phyloP scores from a whole-genome alignment of 1,140 invertebrate species.

The Eulimnadia texana region DNA sequence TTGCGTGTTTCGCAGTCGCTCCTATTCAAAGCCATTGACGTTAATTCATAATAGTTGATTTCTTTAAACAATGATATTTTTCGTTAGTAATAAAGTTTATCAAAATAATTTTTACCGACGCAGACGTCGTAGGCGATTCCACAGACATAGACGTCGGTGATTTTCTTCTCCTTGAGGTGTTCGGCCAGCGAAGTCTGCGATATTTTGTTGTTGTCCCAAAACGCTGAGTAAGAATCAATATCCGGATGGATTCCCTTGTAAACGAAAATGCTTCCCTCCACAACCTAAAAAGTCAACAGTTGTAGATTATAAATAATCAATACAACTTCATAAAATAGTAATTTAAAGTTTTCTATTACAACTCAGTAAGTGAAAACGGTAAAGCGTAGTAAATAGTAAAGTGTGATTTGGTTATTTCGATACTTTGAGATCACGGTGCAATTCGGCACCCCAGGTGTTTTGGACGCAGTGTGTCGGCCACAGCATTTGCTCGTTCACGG shows the following conservation, averaged over 20 bases:
- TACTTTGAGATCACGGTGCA: slow-evolving; percentile 81
- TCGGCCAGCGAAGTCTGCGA: slow-evolving; percentile 70
- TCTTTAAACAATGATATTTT: neutral
- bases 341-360: slow-evolving; percentile 19
- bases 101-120: slow-evolving; percentile 48
- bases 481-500: slow-evolving; percentile 63
- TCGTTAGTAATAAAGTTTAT: slow-evolving; percentile 10
- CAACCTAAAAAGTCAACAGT: slow-evolving; percentile 30
- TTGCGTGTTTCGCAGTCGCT: slow-evolving; percentile 68
- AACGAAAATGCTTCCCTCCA: slow-evolving; percentile 60
- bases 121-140: slow-evolving; percentile 94
- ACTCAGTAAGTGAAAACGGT: too few species aligned
- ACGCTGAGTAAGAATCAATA: slow-evolving; percentile 93
- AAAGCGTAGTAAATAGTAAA: too few species aligned
- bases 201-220: slow-evolving; percentile 90
- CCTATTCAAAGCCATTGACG: slow-evolving; percentile 33
- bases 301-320: neutral
- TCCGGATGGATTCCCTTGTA: slow-evolving; percentile 89
- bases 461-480: slow-evolving; percentile 95
- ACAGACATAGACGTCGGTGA: slow-evolving; percentile 88
- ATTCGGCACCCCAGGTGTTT: slow-evolving; percentile 80
- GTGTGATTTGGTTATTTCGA: too few species aligned
- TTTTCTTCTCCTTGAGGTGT: slow-evolving; percentile 58
- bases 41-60: neutral
- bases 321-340: neutral